Evolutionary conservation across 2,113 vertebrate species (phyloP).

Genomic region (Phodopus roborovskii): DNA sequence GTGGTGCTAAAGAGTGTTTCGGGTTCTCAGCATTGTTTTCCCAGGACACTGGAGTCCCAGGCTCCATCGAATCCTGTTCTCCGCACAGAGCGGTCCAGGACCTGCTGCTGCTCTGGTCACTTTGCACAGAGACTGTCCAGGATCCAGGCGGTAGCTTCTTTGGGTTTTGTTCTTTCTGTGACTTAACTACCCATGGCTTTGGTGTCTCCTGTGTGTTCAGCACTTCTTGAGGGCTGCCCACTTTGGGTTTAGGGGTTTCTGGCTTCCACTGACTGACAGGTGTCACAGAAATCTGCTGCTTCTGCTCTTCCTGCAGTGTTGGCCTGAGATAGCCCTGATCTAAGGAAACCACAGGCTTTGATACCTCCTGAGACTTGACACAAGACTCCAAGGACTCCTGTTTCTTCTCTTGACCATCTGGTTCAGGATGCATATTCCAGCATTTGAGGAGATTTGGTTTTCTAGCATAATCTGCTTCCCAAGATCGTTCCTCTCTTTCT

Average conservation of each 20-base stretch:
- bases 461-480: constrained; percentile 88
- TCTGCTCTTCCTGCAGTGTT: constrained; percentile 86
- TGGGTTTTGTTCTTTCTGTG: constrained; percentile 76
- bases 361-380: constrained; percentile 80
- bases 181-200: constrained; percentile 81
- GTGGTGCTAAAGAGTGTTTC: constrained; percentile 72
- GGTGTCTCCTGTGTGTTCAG: constrained; percentile 81
- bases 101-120: constrained; percentile 79
- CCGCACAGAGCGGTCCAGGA: constrained; percentile 76
- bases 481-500: constrained; percentile 79
- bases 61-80: constrained; percentile 67
- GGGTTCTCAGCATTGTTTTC: constrained; percentile 80
- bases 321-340: constrained; percentile 88
- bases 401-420: constrained; percentile 81
- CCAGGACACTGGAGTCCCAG: constrained; percentile 83
- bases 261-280: constrained; percentile 42
- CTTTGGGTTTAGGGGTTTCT: constrained; percentile 77
- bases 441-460: constrained; percentile 91
- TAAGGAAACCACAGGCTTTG: constrained; percentile 55
- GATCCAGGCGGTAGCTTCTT: constrained; percentile 78
- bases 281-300: constrained; percentile 67
- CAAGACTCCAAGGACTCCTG: constrained; percentile 81
- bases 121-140: constrained; percentile 82
- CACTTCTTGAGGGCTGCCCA: constrained; percentile 81
- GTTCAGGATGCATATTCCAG: constrained; percentile 89